Evolutionary conservation across 30 jellyfish, hydroid and myxozoan genomes (phyloP).

Genomic region (Turritopsis rubra): DNA sequence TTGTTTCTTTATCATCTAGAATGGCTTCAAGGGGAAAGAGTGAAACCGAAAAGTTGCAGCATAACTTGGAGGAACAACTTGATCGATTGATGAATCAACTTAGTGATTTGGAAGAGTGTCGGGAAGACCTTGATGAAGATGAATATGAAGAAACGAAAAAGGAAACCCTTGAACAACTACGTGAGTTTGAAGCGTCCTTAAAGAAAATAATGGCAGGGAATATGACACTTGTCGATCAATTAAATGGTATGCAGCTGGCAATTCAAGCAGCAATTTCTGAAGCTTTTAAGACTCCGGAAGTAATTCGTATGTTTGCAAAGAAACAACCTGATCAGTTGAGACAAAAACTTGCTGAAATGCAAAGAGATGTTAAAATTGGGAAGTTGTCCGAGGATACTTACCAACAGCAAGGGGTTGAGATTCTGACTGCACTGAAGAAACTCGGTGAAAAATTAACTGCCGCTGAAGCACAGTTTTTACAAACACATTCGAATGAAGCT

Average conservation of each 20-base stretch:
- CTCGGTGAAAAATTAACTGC: constrained; percentile 77
- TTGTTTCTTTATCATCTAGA: too few relatives aligned
- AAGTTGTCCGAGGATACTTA: constrained; percentile 50
- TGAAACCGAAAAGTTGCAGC: constrained; percentile 74
- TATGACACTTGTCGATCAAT: constrained; percentile 78
- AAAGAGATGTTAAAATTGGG: constrained; percentile 67
- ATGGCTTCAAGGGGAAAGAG: constrained; percentile 94
- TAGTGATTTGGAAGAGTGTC: constrained; percentile 86
- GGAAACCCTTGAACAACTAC: constrained; percentile 82
- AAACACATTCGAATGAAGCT: constrained; percentile 61
- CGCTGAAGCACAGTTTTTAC: constrained; percentile 61
- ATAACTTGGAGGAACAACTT: constrained; percentile 79
- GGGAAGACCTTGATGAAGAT: constrained; percentile 81
- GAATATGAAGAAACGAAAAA: constrained; percentile 89
- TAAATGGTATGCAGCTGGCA: constrained; percentile 86
- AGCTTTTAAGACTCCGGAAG: constrained; percentile 95
- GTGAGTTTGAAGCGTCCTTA: constrained; percentile 73
- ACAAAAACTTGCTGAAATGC: constrained; percentile 67
- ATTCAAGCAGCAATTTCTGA: constrained; percentile 94
- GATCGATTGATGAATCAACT: constrained; percentile 84
- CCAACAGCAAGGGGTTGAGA: constrained; percentile 86
- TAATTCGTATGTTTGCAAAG: constrained; percentile 71
- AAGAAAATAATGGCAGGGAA: constrained; percentile 79
- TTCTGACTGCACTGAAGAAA: constrained; percentile 70
- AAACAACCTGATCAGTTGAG: constrained; percentile 93